Base-by-base conservation (phyloP, 2,113 vertebrate genomes). In the Xenopus laevis region DNA sequence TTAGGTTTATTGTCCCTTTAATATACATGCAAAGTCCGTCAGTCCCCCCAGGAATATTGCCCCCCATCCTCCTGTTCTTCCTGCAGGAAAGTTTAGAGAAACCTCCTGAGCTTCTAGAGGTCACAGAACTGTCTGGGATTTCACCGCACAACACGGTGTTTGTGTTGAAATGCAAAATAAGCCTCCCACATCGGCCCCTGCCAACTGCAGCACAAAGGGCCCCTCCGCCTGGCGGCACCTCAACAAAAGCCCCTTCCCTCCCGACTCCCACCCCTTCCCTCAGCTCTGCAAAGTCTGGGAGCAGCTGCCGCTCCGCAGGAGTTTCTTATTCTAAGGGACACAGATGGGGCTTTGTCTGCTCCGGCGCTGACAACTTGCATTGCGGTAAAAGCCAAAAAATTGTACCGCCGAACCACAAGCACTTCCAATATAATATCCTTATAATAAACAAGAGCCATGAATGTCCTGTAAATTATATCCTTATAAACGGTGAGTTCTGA, bases 271-370 rank as follows among this genome's bases (percentile, higher is more conserved):
- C 27, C 52, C 0, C 62, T 68, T 66, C 11, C 12, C 27, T 45
- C 18, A 55, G 71, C 70, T 53, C 45, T 45, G 7, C 46, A 59
- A 18, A 68, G 74, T 65, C 10, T 44, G 13, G 7, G 27, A 3
- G n/a, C 61, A 58, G 71, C 78, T 74, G 73, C 40, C 44, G 17
- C 71, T 3, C n/a, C 16, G 23, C 68, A 8, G 7, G 53, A 12
- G 59, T 60, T 58, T 46, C 47, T 78, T 68, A 55, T 17, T 47
- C 65, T 60, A 63, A 58, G 69, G 71, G 68, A 73, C 71, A 81
- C 82, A 85, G 80, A 80, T 71, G 83, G 81, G 0, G 52, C 82
- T 84, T 81, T 79, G 79, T 81, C 78, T 65, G 76, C 52, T 77
- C 53, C 73, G 52, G 67, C 71, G 8, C 52, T 17, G 16, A 6